phyloP scores from a whole-genome alignment of 2,797 vertebrate genomes.

The Pangasius krempfi region DNA sequence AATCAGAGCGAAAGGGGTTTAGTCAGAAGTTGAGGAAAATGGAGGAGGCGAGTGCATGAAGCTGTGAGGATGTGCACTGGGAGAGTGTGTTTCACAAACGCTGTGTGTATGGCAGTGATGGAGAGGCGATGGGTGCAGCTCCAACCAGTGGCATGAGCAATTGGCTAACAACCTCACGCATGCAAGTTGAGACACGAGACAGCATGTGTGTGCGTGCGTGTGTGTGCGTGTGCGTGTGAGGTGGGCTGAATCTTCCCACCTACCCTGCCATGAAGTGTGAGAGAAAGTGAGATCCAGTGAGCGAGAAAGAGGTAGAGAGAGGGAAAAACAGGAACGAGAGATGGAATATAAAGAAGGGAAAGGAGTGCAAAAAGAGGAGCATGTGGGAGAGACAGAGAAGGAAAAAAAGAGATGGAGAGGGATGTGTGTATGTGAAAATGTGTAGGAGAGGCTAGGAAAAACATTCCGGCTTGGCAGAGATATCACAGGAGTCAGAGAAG shows the following conservation, averaged over 20 bases:
- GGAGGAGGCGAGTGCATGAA: background rate
- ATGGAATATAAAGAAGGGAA: constrained; percentile 20
- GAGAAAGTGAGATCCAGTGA: constrained; percentile 22
- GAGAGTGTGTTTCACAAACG: constrained; percentile 12
- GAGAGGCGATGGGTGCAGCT: constrained; percentile 35
- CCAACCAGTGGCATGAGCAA: constrained; percentile 42
- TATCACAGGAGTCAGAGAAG: constrained; percentile 64
- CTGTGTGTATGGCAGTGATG: constrained; percentile 7
- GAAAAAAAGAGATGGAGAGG: constrained; percentile 57
- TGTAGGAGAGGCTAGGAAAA: constrained; percentile 87
- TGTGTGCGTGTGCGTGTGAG: constrained; percentile 28
- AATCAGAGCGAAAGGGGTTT: background rate
- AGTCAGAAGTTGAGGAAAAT: background rate
- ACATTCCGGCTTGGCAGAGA: constrained; percentile 73
- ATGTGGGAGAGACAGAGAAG: constrained; percentile 16
- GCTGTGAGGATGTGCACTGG: background rate
- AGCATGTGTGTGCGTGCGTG: constrained; percentile 28
- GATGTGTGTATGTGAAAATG: constrained; percentile 76
- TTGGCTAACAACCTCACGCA: constrained; percentile 36
- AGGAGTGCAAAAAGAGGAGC: constrained; percentile 26
- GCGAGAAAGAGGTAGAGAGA: constrained; percentile 15
- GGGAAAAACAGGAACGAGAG: background rate
- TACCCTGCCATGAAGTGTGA: constrained; percentile 38
- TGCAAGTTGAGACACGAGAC: constrained; percentile 56
- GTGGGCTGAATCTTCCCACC: constrained; percentile 45